Conservation (phyloP, 2,888 invertebrate genomes). For the Clanis bilineata region DNA sequence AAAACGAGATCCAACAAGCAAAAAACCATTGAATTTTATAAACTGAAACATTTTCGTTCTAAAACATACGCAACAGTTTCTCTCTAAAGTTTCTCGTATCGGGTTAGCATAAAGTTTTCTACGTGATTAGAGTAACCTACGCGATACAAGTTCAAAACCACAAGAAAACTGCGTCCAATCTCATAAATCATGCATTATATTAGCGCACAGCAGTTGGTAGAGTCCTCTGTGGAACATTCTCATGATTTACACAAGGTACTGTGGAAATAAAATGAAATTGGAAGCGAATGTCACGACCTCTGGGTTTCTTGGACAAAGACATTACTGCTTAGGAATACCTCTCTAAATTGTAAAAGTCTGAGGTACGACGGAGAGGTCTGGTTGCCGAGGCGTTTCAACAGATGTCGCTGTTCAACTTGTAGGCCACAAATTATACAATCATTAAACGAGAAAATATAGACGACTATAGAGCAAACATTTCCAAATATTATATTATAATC, state of each 20-base stretch:
- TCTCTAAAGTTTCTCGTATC: neutral
- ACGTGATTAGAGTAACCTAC: neutral
- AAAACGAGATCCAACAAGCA: no score
- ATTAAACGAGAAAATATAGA: neutral
- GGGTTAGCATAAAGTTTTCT: neutral
- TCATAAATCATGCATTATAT: neutral
- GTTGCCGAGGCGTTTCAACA: neutral
- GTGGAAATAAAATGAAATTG: neutral
- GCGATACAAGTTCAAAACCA: neutral
- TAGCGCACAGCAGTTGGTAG: neutral
- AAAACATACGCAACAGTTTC: no score
- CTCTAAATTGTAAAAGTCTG: constrained; percentile 2
- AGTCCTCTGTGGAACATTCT: neutral
- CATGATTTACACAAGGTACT: neutral
- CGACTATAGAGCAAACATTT: neutral
- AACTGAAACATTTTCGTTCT: no score
- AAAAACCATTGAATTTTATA: no score
- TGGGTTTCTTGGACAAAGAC: neutral
- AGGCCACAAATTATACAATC: neutral
- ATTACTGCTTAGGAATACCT: neutral
- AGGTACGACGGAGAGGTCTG: neutral
- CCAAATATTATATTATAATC: neutral
- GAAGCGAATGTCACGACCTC: neutral
- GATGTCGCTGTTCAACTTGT: neutral
- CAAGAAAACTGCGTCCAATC: neutral